Conservation (phyloP, 1,140 invertebrate genomes). For the Muscidifurax raptorellus region DNA sequence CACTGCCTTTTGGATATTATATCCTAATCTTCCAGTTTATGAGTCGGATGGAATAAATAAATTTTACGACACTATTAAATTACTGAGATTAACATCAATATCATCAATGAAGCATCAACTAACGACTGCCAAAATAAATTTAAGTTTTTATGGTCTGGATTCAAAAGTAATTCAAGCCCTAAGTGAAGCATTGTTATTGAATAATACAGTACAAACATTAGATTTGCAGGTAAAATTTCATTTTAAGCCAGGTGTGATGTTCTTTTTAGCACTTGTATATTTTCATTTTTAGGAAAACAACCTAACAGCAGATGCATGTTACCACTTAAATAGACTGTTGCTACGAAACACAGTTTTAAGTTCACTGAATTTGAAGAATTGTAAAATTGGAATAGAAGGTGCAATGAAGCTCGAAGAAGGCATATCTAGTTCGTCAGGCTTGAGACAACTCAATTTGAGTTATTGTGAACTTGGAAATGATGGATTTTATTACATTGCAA, state of each 20-base stretch:
- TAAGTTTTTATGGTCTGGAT: conserved; percentile 71
- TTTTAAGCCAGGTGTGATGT: neutral
- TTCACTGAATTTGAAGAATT: conserved; percentile 69
- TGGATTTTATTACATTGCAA: conserved; percentile 68
- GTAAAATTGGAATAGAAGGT: conserved; percentile 71
- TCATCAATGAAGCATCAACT: conserved; percentile 61
- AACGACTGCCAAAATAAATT: conserved; percentile 60
- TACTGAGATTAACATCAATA: conserved; percentile 60
- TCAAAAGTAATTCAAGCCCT: conserved; percentile 68
- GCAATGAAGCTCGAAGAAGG: conserved; percentile 64
- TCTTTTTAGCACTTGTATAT: neutral
- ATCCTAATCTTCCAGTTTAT: conserved; percentile 52
- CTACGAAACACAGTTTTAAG: conserved; percentile 63
- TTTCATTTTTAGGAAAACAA: conserved; percentile 66
- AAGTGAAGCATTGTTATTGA: conserved; percentile 66
- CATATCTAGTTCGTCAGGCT: conserved; percentile 56
- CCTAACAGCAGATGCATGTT: conserved; percentile 71
- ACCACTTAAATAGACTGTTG: conserved; percentile 70
- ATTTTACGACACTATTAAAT: conserved; percentile 59
- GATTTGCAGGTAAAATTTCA: conserved; percentile 66
- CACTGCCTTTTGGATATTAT: conserved; percentile 60
- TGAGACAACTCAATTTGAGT: conserved; percentile 71
- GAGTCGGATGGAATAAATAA: conserved; percentile 60
- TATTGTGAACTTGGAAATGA: conserved; percentile 70
- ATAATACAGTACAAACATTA: conserved; percentile 67